A percentile compares a stretch with the other conserved stretches of the same genome.
Conservation (phyloP, 2,797 vertebrate genomes). For the Danio choprae region DNA sequence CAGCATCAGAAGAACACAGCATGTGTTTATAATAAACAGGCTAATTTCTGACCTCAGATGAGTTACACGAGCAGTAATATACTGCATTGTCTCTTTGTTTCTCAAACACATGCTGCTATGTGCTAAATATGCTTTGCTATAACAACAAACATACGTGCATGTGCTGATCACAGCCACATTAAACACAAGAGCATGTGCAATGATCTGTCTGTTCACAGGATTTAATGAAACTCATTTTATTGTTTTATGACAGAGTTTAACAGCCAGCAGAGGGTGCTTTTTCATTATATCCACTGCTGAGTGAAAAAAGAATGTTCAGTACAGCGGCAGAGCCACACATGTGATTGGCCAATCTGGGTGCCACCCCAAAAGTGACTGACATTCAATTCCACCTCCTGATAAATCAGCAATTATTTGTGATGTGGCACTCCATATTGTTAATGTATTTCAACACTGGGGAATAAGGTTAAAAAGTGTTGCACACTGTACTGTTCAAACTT, state of each 20-base stretch:
- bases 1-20: background rate
- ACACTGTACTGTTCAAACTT: no score
- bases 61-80: conserved; percentile 1
- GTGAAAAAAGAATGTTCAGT: background rate
- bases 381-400: no score
- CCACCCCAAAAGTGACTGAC: no score
- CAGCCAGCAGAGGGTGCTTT: conserved; percentile 34
- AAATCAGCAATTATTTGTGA: no score
- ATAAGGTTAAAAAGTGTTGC: no score
- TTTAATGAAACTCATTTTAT: background rate
- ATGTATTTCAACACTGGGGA: no score
- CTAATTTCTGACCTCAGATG: conserved; percentile 11
- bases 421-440: no score
- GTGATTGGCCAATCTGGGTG: no score
- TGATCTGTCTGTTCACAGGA: background rate
- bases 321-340: no score
- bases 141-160: background rate
- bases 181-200: background rate
- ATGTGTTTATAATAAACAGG: background rate
- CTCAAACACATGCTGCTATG: background rate
- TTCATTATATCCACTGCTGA: background rate
- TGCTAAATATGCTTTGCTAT: background rate
- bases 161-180: background rate
- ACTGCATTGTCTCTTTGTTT: conserved; percentile 5
- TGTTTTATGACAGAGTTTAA: background rate